Conservation (phyloP, 2,113 vertebrate species). For the Istiophorus platypterus region DNA sequence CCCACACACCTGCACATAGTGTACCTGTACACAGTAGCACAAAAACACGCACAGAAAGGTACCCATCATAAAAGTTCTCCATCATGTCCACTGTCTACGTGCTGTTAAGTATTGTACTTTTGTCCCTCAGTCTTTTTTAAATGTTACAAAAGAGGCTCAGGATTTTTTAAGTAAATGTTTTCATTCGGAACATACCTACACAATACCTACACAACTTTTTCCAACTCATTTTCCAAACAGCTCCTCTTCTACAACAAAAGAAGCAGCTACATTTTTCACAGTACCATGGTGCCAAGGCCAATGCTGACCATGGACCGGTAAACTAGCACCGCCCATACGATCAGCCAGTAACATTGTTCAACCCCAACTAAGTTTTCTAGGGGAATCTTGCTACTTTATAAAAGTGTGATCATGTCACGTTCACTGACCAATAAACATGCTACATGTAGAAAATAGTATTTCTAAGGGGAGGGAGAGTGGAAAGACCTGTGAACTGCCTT, state of each 20-base stretch:
- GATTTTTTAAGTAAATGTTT: too few species aligned
- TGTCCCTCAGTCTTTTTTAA: slow-evolving; percentile 5
- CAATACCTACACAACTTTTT: not conserved
- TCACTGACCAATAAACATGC: not conserved
- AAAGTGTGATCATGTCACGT: too few species aligned
- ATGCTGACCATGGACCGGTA: not conserved
- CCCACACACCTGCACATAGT: slow-evolving; percentile 25
- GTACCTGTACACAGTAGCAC: not conserved
- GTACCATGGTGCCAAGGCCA: not conserved
- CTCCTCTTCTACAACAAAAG: not conserved
- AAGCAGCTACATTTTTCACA: not conserved
- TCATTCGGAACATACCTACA: too few species aligned
- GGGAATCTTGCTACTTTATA: not conserved
- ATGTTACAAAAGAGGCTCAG: not conserved
- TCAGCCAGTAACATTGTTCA: not conserved
- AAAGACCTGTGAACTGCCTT: too few species aligned
- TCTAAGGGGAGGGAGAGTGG: too few species aligned
- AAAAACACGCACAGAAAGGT: slow-evolving; percentile 14
- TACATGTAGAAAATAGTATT: too few species aligned
- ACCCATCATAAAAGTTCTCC: slow-evolving; percentile 38
- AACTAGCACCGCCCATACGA: not conserved
- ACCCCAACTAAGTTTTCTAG: not conserved
- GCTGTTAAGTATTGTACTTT: slow-evolving; percentile 19
- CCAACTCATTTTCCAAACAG: not conserved
- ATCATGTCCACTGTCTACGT: slow-evolving; percentile 30